Evolutionary conservation across 1,140 invertebrate genomes (phyloP).

Genomic region (Aphelinus atriplicis): DNA sequence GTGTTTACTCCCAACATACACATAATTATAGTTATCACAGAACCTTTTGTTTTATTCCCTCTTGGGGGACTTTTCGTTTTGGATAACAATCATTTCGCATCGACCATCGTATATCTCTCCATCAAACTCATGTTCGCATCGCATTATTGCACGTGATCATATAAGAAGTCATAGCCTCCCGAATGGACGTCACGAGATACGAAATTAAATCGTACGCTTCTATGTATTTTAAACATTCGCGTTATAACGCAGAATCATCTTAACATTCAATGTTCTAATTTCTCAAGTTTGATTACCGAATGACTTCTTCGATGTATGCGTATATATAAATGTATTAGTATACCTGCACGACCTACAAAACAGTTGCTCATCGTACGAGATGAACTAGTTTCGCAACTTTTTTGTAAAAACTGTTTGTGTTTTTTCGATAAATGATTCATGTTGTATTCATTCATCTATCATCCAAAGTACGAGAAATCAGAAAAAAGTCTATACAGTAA

Average conservation of each 20-base stretch:
- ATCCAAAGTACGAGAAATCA: slow-evolving; percentile 11
- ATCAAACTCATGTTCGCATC: neutral
- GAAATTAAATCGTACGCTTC: neutral
- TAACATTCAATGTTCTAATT: slow-evolving; percentile 26
- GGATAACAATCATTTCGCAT: no score
- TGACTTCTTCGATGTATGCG: slow-evolving; percentile 27
- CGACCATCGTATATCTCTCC: no score
- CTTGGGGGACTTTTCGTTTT: no score
- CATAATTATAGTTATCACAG: neutral
- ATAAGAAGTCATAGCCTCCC: neutral
- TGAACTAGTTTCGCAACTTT: neutral
- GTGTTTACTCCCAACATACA: slow-evolving; percentile 30
- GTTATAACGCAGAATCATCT: slow-evolving; percentile 4
- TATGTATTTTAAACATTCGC: neutral
- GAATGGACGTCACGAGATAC: slow-evolving; percentile 3
- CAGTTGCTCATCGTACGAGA: slow-evolving; percentile 2
- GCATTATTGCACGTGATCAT: slow-evolving; percentile 5
- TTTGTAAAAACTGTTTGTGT: slow-evolving; percentile 2
- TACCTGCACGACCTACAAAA: slow-evolving; percentile 20
- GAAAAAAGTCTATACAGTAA: slow-evolving; percentile 5
- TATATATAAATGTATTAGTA: slow-evolving; percentile 4
- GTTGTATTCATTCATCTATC: slow-evolving; percentile 32
- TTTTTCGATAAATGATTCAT: slow-evolving; percentile 12
- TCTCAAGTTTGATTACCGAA: slow-evolving; percentile 25
- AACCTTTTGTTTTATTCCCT: slow-evolving; percentile 4